Evolutionary conservation across 2,888 invertebrate species (phyloP), one percentile per base, ranked within the genome.

Genomic region (Eueremaeus valkanovi): DNA sequence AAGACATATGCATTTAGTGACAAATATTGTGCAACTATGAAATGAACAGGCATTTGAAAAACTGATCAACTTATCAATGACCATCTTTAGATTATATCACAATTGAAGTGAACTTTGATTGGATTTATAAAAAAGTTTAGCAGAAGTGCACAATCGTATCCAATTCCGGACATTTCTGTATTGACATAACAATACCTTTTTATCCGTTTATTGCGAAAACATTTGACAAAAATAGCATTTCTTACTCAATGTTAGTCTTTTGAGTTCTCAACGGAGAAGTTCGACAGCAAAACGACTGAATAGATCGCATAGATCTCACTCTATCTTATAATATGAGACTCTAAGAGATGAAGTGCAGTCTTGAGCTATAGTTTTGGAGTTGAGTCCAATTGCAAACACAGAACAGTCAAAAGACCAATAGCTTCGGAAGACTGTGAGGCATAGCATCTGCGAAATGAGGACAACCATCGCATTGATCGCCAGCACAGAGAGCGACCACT

Each of bases 361-460:
- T 27, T 27, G 29, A 13, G 27, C 13, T 58, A 3, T 58, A 58
- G 24, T 58, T 29, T 58, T 2, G 13, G 9, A 58, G 29, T 58
- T 21, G 13, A 58, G n/a, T 58, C 58, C 58, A 18, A 58, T 58
- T 29, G 58, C 27, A n/a, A n/a, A n/a, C n/a, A n/a, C n/a, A n/a
- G 13, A 27, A 13, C 61, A 18, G 24, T 61, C 61, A 61, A 61
- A n/a, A 61, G 31, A 18, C 61, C 33, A 29, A 61, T 61, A 3
- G 31, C 6, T 16, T 58, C 21, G 13, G 27, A 58, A 27, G 29
- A 58, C 58, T 58, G 11, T 58, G 27, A 21, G 58, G 21, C 58
- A 58, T 58, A 58, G 58, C 58, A 58, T 58, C 58, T 58, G 58
- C 29, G 29, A 58, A 58, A 58, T 58, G 58, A 58, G 58, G 58